phyloP scores from a whole-genome alignment of 2,113 vertebrate genomes.

The Chloropsis cyanopogon region DNA sequence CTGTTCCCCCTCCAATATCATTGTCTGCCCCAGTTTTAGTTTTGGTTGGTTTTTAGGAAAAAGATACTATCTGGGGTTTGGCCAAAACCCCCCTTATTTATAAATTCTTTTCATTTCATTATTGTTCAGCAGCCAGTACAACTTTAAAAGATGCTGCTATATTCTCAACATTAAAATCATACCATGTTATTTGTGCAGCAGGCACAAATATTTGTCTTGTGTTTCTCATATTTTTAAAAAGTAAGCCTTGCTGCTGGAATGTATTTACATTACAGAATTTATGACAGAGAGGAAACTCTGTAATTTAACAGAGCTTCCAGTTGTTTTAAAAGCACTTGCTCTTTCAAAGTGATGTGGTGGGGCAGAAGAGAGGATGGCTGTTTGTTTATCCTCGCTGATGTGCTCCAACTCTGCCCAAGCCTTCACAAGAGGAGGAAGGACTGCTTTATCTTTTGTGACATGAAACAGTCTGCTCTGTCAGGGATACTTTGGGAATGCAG shows the following conservation, averaged over 20 bases:
- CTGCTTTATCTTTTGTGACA: background rate
- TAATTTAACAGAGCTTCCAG: background rate
- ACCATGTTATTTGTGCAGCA: background rate
- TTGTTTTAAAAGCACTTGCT: background rate
- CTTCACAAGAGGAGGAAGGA: background rate
- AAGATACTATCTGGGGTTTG: background rate
- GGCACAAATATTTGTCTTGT: background rate
- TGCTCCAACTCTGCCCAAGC: background rate
- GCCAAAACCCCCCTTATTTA: background rate
- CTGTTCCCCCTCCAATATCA: background rate
- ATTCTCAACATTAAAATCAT: background rate
- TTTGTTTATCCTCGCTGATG: background rate
- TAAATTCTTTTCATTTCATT: background rate
- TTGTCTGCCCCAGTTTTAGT: background rate
- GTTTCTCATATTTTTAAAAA: background rate
- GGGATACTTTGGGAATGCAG: background rate
- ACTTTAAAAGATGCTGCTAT: background rate
- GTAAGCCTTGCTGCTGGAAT: background rate
- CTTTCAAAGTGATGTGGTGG: background rate
- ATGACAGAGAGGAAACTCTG: background rate
- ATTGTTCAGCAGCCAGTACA: background rate
- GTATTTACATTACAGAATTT: conserved; percentile 15
- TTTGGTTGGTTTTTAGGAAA: background rate
- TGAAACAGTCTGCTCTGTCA: background rate
- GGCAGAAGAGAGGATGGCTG: background rate